These are phyloP conservation scores for Frieseomelitta varia DNA, from an alignment of 1,140 invertebrate species.

Conservation along the genomic window DNA sequence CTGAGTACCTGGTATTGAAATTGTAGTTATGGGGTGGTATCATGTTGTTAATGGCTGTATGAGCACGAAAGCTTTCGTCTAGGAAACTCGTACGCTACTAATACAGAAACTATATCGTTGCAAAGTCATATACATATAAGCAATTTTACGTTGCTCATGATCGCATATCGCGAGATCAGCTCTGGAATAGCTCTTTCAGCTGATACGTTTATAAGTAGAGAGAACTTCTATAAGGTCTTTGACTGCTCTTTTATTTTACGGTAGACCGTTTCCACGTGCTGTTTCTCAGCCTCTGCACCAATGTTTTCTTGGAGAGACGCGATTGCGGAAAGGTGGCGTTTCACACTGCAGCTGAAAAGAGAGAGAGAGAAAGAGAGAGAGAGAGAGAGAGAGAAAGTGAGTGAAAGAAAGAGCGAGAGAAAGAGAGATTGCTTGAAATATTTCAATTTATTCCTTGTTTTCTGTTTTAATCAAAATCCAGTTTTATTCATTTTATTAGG, in stretches of 20 bases:
- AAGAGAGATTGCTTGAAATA: constrained; percentile 7
- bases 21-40: constrained; percentile 29
- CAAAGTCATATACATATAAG: background rate
- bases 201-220: constrained; percentile 11
- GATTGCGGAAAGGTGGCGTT: constrained; percentile 73
- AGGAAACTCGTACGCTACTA: constrained; percentile 20
- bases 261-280: constrained; percentile 64
- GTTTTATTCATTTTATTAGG: constrained; percentile 4
- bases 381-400: background rate
- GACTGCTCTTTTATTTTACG: constrained; percentile 27
- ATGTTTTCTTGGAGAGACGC: constrained; percentile 72
- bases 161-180: background rate
- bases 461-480: background rate
- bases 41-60: constrained; percentile 37
- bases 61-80: constrained; percentile 32
- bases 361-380: background rate
- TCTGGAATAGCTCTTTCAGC: constrained; percentile 6
- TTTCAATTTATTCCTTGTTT: background rate
- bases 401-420: no score
- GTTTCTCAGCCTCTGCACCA: constrained; percentile 67
- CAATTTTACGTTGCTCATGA: constrained; percentile 33
- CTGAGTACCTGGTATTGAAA: constrained; percentile 45
- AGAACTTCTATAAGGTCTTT: background rate
- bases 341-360: constrained; percentile 71
- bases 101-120: constrained; percentile 24